Evolutionary conservation across 2,797 vertebrate genomes (phyloP).

Genomic region (Girardinus metallicus): DNA sequence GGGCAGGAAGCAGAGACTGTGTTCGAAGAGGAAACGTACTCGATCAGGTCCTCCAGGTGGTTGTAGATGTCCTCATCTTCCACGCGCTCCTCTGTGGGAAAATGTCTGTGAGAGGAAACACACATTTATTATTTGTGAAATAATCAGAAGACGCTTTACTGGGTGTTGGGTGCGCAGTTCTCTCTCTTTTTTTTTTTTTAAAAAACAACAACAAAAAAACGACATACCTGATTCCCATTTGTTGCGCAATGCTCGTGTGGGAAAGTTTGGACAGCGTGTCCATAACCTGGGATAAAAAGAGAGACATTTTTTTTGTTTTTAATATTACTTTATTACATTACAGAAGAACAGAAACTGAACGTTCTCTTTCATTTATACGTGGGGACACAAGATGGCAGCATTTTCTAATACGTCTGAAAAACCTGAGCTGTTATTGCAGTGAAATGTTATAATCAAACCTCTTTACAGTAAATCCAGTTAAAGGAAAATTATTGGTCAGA

Average conservation of each 20-base stretch:
- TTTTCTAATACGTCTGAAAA: constrained; percentile 30
- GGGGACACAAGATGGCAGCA: constrained; percentile 68
- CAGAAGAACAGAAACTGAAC: neutral
- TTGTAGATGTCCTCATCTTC: constrained; percentile 95
- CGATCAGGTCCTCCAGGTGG: constrained; percentile 93
- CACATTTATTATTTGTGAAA: neutral
- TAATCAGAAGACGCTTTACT: neutral
- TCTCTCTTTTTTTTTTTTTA: neutral
- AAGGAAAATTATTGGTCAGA: neutral
- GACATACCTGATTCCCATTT: constrained; percentile 89
- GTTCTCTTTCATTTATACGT: constrained; percentile 26
- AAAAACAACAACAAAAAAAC: too few species aligned
- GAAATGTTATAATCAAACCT: neutral
- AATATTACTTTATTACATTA: neutral
- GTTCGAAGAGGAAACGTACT: constrained; percentile 81
- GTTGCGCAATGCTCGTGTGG: constrained; percentile 84
- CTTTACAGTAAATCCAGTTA: neutral
- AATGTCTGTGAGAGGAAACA: constrained; percentile 78
- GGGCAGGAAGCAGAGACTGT: too few species aligned
- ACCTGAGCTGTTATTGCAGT: neutral
- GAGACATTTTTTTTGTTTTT: neutral
- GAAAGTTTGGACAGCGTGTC: constrained; percentile 95
- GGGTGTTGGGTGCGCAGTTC: too few species aligned
- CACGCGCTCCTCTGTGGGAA: constrained; percentile 92
- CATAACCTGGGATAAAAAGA: constrained; percentile 86